Evolutionary conservation across 2,888 invertebrate genomes (phyloP).

Genomic region (Lithosia quadra): DNA sequence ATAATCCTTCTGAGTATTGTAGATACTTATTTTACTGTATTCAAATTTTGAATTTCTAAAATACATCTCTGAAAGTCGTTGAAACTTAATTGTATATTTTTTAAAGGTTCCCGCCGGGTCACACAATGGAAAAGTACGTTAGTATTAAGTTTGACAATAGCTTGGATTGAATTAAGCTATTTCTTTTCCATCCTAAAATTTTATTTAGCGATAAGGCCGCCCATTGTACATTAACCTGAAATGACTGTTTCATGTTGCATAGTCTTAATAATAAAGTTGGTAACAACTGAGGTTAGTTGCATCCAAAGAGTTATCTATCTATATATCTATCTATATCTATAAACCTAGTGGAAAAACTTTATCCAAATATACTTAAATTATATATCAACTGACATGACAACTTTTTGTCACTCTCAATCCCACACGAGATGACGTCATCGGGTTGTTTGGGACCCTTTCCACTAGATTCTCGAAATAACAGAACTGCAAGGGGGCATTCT

Average conservation of each 20-base stretch:
- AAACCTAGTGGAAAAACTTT: background rate
- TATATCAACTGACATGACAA: background rate
- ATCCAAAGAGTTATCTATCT: too few relatives aligned
- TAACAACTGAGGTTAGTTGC: too few relatives aligned
- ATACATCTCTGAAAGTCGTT: background rate
- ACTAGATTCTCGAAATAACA: constrained; percentile 46
- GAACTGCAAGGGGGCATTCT: constrained; percentile 37
- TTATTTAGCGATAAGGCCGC: too few relatives aligned
- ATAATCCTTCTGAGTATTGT: background rate
- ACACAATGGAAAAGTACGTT: background rate
- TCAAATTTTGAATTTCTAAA: background rate
- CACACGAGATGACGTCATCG: constrained; percentile 55
- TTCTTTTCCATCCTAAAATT: too few relatives aligned
- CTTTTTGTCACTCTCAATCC: background rate
- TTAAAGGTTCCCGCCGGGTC: background rate
- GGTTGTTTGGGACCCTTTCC: constrained; percentile 37
- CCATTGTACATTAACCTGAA: too few relatives aligned
- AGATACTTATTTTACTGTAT: background rate
- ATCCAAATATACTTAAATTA: background rate
- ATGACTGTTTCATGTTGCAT: too few relatives aligned
- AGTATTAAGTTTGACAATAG: background rate
- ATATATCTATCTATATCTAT: too few relatives aligned
- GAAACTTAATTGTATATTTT: background rate
- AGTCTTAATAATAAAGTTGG: too few relatives aligned
- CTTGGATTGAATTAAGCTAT: too few relatives aligned